phyloP scores from a whole-genome alignment of 2,888 invertebrate genomes.

The Temnothorax unifasciatus region DNA sequence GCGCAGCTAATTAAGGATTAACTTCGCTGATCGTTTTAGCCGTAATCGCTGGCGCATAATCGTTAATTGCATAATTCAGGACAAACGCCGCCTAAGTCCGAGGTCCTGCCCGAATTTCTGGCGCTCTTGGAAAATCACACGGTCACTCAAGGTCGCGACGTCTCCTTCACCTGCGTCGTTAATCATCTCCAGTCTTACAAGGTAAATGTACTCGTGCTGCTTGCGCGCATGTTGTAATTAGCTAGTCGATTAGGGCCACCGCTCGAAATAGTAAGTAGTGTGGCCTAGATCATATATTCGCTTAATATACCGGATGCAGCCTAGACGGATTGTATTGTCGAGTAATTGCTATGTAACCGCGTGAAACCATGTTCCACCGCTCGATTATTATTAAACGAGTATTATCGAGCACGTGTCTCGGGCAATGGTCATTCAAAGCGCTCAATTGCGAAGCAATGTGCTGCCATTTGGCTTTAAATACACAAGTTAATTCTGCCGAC shows the following conservation, averaged over 20 bases:
- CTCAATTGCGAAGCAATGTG: not conserved
- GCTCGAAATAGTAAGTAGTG: conserved; percentile 62
- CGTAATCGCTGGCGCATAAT: conserved; percentile 54
- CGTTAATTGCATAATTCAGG: conserved; percentile 87
- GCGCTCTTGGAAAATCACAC: conserved; percentile 95
- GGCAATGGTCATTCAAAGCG: not conserved
- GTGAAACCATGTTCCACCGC: not conserved
- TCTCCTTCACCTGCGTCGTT: conserved; percentile 96
- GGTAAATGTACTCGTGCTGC: conserved; percentile 87
- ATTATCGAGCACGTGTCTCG: not conserved
- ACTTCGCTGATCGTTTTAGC: conserved; percentile 64
- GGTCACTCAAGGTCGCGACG: conserved; percentile 94
- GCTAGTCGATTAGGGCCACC: conserved; percentile 72
- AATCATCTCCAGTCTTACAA: conserved; percentile 95
- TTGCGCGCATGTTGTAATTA: conserved; percentile 67
- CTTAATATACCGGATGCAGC: conserved; percentile 49
- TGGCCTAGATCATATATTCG: conserved; percentile 61
- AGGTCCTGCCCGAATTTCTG: conserved; percentile 92
- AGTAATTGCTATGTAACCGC: conserved; percentile 48
- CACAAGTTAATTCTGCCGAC: not conserved
- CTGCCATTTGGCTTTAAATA: not conserved
- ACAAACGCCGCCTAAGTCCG: conserved; percentile 89
- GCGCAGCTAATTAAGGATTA: conserved; percentile 62
- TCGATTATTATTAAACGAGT: conserved; percentile 2
- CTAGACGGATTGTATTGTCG: conserved; percentile 34